A percentile compares a stretch with the other conserved stretches of the same genome.
Evolutionary conservation across 2,113 vertebrate species (phyloP).

Genomic region (Columba livia): DNA sequence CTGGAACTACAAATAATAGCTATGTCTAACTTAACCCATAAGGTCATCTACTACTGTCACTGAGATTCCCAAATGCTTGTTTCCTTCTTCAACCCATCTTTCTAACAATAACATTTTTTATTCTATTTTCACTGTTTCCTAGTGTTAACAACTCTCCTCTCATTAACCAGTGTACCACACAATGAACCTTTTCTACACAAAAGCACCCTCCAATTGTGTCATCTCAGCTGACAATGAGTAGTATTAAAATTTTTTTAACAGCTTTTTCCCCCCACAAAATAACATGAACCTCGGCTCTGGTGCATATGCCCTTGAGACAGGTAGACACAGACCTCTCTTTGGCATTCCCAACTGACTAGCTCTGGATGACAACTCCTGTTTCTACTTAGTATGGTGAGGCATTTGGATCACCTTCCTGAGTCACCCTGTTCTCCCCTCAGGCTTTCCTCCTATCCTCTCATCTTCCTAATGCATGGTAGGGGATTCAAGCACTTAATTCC

Average conservation of each 20-base stretch:
- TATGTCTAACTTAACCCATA: not conserved
- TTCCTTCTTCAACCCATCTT: not conserved
- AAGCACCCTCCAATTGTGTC: not conserved
- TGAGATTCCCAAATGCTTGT: not conserved
- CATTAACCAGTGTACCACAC: not conserved
- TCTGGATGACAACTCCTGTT: not conserved
- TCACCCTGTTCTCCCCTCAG: not conserved
- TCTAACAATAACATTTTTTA: not conserved
- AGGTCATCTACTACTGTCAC: not conserved
- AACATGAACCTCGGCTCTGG: not conserved
- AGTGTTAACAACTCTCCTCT: not conserved
- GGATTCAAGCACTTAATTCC: not conserved
- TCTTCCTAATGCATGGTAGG: not conserved
- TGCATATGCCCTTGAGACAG: not conserved
- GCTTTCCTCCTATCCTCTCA: not conserved
- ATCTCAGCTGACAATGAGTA: not conserved
- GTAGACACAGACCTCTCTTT: fast-evolving
- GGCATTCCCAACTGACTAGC: not conserved
- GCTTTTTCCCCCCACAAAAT: not conserved
- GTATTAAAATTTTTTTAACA: not conserved
- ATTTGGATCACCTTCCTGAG: not conserved
- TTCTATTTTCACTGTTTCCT: not conserved
- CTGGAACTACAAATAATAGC: not conserved
- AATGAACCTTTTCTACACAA: not conserved
- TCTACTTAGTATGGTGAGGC: not conserved